These are phyloP conservation scores for Elephantulus edwardii DNA, from an alignment of 2,113 vertebrate genomes.

Conservation along the genomic window DNA sequence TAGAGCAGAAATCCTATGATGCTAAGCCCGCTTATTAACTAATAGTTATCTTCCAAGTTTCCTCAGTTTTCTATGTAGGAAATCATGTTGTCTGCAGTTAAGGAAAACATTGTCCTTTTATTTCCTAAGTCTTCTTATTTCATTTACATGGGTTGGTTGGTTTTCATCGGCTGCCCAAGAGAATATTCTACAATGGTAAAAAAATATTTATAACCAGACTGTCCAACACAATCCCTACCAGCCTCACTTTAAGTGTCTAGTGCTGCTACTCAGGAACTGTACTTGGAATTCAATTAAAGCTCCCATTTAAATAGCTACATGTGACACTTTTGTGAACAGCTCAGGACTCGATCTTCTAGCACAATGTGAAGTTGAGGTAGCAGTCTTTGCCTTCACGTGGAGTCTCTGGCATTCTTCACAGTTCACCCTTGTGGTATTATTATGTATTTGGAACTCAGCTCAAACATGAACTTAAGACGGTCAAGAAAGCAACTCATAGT, in stretches of 20 bases:
- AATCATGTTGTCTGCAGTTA: neutral
- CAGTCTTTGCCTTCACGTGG: neutral
- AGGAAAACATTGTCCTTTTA: neutral
- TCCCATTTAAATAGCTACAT: neutral
- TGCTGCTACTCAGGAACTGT: neutral
- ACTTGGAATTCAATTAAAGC: neutral
- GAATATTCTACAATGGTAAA: neutral
- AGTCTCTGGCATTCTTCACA: neutral
- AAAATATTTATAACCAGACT: neutral
- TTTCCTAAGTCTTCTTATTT: neutral
- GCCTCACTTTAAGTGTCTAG: neutral
- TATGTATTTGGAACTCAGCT: neutral
- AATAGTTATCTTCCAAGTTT: neutral
- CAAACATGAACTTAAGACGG: too few species aligned
- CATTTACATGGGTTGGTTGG: neutral
- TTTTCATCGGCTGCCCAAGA: neutral
- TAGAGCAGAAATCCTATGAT: neutral
- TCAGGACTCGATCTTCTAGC: neutral
- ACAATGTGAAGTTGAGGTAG: accelerated
- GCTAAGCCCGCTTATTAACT: neutral
- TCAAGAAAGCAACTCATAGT: too few species aligned
- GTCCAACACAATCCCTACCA: neutral
- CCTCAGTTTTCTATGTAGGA: too few species aligned
- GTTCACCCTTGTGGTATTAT: neutral
- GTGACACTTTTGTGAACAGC: neutral